These are phyloP conservation scores for Bubalus kerabau DNA, from an alignment of 2,113 vertebrate species.

Conservation along the genomic window DNA sequence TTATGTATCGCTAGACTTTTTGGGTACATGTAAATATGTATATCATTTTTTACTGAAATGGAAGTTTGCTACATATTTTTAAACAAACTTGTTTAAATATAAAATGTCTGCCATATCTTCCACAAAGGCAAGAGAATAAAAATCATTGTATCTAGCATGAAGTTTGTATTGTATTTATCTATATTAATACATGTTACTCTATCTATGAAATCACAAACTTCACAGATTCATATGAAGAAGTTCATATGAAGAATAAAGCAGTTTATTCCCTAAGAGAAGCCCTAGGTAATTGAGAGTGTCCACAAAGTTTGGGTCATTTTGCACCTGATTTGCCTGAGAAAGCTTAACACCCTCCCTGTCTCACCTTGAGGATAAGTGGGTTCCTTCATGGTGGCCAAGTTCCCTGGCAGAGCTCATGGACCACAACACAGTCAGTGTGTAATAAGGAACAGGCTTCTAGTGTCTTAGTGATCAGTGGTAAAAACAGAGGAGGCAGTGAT, in stretches of 20 bases:
- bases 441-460: not conserved
- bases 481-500: not conserved
- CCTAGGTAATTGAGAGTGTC: not conserved
- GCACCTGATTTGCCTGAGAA: not conserved
- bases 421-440: not conserved
- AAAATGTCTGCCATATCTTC: not conserved
- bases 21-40: not conserved
- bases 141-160: not conserved
- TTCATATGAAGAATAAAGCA: not conserved
- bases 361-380: no score
- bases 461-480: not conserved
- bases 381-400: not conserved
- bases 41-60: not conserved
- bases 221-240: not conserved
- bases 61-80: not conserved
- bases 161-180: not conserved
- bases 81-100: not conserved
- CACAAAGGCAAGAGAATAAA: not conserved
- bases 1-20: not conserved
- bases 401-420: not conserved
- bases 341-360: not conserved
- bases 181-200: not conserved
- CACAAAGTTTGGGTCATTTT: not conserved
- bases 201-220: not conserved
- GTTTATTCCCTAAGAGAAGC: not conserved